Conservation (phyloP, 2,888 invertebrate species). For the Megastigmus dorsalis region DNA sequence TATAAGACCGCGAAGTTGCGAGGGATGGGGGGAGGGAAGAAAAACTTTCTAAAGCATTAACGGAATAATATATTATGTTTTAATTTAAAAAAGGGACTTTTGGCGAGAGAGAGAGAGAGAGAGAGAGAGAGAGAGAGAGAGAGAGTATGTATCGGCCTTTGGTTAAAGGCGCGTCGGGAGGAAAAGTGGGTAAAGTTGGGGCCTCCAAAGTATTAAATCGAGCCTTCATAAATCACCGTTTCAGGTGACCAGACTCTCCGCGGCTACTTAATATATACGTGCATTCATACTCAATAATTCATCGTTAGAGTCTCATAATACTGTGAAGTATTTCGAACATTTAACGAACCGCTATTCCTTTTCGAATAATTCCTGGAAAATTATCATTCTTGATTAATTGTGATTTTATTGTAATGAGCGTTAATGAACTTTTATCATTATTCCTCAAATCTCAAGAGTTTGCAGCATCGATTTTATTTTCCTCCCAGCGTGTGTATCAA, state of each 20-base stretch:
- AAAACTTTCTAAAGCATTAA: constrained; percentile 12
- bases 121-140: too few species aligned
- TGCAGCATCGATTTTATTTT: background rate
- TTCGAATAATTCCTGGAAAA: constrained; percentile 15
- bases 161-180: background rate
- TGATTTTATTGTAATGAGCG: constrained; percentile 34
- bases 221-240: constrained; percentile 44
- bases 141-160: background rate
- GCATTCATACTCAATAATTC: constrained; percentile 53
- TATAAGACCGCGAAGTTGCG: background rate
- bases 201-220: constrained; percentile 37
- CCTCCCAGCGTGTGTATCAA: background rate
- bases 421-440: constrained; percentile 46
- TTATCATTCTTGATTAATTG: constrained; percentile 44
- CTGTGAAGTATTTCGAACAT: constrained; percentile 50
- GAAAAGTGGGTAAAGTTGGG: constrained; percentile 30
- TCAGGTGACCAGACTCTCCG: constrained; percentile 37
- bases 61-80: constrained; percentile 31
- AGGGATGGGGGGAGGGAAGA: too few species aligned
- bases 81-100: constrained; percentile 26
- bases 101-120: too few species aligned
- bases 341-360: constrained; percentile 46
- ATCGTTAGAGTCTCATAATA: constrained; percentile 53
- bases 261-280: constrained; percentile 38
- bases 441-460: constrained; percentile 12